Base-by-base conservation (phyloP, 2,113 vertebrate genomes). In the Connochaetes taurinus region DNA sequence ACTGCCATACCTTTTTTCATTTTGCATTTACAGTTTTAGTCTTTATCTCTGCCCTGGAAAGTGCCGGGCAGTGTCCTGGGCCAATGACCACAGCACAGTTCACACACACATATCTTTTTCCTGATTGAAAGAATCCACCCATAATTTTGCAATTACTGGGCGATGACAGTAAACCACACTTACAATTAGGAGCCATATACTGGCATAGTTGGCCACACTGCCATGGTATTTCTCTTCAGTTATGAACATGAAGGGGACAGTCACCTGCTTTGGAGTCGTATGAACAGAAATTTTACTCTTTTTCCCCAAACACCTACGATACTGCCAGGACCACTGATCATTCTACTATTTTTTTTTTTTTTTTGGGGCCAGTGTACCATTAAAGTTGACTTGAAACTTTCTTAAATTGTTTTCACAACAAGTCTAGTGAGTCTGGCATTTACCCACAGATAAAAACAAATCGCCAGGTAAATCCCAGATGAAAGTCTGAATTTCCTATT, bases 281-380 rank as follows among this genome's bases (percentile, higher is more conserved):
- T 3, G 11, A 47, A 52, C 12, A 92, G 53, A 87, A 62, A 25
- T 40, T 31, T 12, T 76, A 55, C 8, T 47, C 43, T 67, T 83
- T 81, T 76, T 50, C n/a, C 74, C 60, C 40, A 74, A 76, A 78
- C 21, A 88, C 40, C 10, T 7, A 55, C 13, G 40, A 67, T 15
- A 55, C 25, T 45, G 31, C 47, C 40, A 47, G 12, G 19, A 17
- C 5, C 45, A 40, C 0, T 87, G 45, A 57, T 82, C 76, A 31
- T 47, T 57, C 85, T 36, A 29, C 58, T 36, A 36, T 91, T 93
- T 93, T 97, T 90, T 80, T 93, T 95, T 64, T 80, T n/a, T n/a
- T n/a, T n/a, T n/a, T n/a, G n/a, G 33, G 55, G 57, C 7, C 12
- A 86, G 47, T 33, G 87, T 81, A 67, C 10, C 25, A 71, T 88